These are phyloP conservation scores for Ctenicera cuprea DNA, from an alignment of 2,888 invertebrate genomes.

Conservation along the genomic window DNA sequence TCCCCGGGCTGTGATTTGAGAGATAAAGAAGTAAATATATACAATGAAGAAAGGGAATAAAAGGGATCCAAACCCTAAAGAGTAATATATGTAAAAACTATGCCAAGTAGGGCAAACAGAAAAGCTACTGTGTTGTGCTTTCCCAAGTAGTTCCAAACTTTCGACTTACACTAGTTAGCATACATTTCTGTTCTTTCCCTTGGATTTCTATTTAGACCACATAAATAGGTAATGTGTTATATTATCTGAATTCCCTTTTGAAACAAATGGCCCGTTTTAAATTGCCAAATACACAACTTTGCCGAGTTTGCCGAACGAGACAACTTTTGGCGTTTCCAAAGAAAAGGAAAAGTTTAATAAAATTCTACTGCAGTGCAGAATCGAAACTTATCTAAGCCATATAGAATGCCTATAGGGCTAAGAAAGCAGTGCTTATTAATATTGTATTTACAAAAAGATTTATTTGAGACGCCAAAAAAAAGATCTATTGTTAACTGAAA, in stretches of 20 bases:
- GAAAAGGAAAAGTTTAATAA: conserved; percentile 12
- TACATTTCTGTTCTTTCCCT: conserved; percentile 34
- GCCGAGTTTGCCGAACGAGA: conserved; percentile 5
- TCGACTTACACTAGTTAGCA: conserved; percentile 45
- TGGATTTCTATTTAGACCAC: conserved; percentile 31
- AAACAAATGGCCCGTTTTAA: conserved; percentile 29
- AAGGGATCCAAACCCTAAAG: conserved; percentile 40
- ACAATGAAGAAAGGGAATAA: conserved; percentile 48
- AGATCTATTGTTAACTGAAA: conserved; percentile 26
- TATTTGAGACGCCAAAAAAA: conserved; percentile 28
- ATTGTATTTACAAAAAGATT: conserved; percentile 34
- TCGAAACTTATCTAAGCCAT: conserved; percentile 10
- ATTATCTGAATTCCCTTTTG: conserved; percentile 16
- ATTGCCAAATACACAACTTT: conserved; percentile 30
- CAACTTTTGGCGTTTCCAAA: not conserved
- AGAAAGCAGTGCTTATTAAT: conserved; percentile 23
- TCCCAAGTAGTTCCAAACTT: conserved; percentile 41
- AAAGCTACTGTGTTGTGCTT: conserved; percentile 39
- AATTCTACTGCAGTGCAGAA: conserved; percentile 2
- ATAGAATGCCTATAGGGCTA: not conserved
- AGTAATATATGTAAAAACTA: conserved; percentile 49
- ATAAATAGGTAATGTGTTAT: conserved; percentile 30
- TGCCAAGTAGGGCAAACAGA: conserved; percentile 41
- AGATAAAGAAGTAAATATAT: conserved; percentile 51
- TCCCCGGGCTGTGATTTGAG: conserved; percentile 55